These are phyloP conservation scores for Tetragnatha versicolor DNA, from an alignment of 1,140 invertebrate species.

Conservation along the genomic window DNA sequence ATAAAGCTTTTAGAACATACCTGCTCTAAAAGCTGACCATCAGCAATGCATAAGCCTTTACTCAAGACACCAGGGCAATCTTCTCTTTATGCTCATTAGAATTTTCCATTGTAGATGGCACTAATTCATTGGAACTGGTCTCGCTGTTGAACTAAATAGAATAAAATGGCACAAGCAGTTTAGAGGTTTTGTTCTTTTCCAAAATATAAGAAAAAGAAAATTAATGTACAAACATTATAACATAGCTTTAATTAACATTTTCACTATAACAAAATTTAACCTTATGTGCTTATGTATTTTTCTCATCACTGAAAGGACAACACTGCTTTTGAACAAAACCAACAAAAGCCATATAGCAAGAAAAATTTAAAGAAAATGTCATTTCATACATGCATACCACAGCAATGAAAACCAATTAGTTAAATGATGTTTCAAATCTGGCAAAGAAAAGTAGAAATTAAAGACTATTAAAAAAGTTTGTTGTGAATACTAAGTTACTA, in stretches of 20 bases:
- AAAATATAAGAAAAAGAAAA: not conserved
- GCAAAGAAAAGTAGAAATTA: too few species aligned
- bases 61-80: slow-evolving; percentile 23
- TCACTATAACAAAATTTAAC: not conserved
- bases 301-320: too few species aligned
- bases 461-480: too few species aligned
- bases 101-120: slow-evolving; percentile 36
- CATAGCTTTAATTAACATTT: not conserved
- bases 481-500: too few species aligned
- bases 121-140: slow-evolving; percentile 4
- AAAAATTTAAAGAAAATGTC: too few species aligned
- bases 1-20: slow-evolving; percentile 12
- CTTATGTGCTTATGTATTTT: too few species aligned
- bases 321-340: not conserved
- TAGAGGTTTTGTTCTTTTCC: not conserved
- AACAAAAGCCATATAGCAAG: not conserved
- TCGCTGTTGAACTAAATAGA: slow-evolving; percentile 26
- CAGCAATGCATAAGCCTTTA: slow-evolving; percentile 10
- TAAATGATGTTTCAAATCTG: too few species aligned
- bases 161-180: slow-evolving; percentile 9
- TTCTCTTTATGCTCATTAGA: slow-evolving; percentile 28
- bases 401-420: too few species aligned
- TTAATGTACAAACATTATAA: not conserved
- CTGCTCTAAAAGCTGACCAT: slow-evolving; percentile 21
- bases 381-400: too few species aligned